These are phyloP conservation scores for Argopecten irradians DNA, from an alignment of 1,140 invertebrate species.

Conservation along the genomic window DNA sequence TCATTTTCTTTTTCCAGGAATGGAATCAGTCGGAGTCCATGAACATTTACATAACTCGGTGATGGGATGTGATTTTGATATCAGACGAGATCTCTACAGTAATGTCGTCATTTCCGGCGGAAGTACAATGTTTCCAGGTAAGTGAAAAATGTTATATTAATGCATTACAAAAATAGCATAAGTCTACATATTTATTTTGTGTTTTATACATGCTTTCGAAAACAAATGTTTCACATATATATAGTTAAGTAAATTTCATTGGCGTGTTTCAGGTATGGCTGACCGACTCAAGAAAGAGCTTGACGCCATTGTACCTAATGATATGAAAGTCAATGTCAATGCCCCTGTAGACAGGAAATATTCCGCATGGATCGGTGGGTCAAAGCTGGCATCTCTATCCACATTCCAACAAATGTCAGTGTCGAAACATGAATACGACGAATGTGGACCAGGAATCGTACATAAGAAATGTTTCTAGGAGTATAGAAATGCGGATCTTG, in stretches of 20 bases:
- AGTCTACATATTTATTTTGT: background rate
- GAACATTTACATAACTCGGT: slow-evolving; percentile 92
- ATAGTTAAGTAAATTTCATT: background rate
- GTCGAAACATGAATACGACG: slow-evolving; percentile 86
- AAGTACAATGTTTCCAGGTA: slow-evolving; percentile 79
- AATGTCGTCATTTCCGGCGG: slow-evolving; percentile 83
- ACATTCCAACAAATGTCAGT: slow-evolving; percentile 83
- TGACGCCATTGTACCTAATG: slow-evolving; percentile 1
- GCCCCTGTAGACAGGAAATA: slow-evolving; percentile 27
- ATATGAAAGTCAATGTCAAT: slow-evolving; percentile 35
- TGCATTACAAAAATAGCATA: background rate
- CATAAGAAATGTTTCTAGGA: slow-evolving; percentile 82
- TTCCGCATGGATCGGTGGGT: background rate
- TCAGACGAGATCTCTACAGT: slow-evolving; percentile 91
- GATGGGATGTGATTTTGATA: slow-evolving; percentile 82
- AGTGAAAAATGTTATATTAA: background rate
- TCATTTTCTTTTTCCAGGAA: slow-evolving; percentile 55
- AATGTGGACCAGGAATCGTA: slow-evolving; percentile 84
- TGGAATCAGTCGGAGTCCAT: slow-evolving; percentile 69
- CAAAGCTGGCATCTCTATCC: slow-evolving; percentile 62
- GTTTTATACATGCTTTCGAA: no score
- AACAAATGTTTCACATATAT: background rate
- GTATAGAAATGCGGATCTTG: no score
- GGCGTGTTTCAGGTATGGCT: background rate
- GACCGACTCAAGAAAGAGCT: slow-evolving; percentile 38